Evolutionary conservation across 2,113 vertebrate species (phyloP).

Genomic region (Clupea harengus): DNA sequence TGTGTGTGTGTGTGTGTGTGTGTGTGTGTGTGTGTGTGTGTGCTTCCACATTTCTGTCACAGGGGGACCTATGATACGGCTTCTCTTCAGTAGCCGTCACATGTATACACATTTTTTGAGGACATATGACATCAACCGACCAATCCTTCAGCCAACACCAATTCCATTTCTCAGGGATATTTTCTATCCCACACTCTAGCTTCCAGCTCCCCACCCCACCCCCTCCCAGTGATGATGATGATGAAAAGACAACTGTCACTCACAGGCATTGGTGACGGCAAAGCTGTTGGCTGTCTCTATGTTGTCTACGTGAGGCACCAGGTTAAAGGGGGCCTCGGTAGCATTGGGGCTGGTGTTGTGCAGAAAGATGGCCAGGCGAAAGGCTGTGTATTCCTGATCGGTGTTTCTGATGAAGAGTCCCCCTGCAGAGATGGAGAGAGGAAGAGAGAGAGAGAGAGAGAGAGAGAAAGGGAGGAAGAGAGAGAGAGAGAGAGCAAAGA

Average conservation of each 20-base stretch:
- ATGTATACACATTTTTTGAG: background rate
- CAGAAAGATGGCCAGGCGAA: slow-evolving; percentile 97
- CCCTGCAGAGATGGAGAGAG: slow-evolving; percentile 71
- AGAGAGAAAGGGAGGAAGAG: background rate
- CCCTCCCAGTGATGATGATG: background rate
- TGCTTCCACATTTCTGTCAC: slow-evolving; percentile 6
- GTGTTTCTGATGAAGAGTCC: slow-evolving; percentile 99
- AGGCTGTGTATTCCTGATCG: slow-evolving; percentile 99
- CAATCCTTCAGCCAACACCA: slow-evolving; percentile 1
- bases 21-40: slow-evolving; percentile 27
- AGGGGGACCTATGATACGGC: background rate
- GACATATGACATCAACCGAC: background rate
- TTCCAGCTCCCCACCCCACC: background rate
- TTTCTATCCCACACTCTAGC: background rate
- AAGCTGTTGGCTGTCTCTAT: slow-evolving; percentile 99
- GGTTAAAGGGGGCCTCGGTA: slow-evolving; percentile 97
- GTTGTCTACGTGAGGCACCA: slow-evolving; percentile 99
- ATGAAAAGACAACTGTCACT: slow-evolving; percentile 69
- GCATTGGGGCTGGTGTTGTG: slow-evolving; percentile 99
- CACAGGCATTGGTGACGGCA: slow-evolving; percentile 98
- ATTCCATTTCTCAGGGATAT: background rate
- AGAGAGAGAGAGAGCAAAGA: slow-evolving; percentile 7
- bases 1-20: slow-evolving; percentile 29
- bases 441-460: background rate
- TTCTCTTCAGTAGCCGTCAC: background rate